Percentiles rank a stretch among this genome's conserved stretches.
Evolutionary conservation across 1,140 invertebrate species (phyloP).

Genomic region (Solen grandis): DNA sequence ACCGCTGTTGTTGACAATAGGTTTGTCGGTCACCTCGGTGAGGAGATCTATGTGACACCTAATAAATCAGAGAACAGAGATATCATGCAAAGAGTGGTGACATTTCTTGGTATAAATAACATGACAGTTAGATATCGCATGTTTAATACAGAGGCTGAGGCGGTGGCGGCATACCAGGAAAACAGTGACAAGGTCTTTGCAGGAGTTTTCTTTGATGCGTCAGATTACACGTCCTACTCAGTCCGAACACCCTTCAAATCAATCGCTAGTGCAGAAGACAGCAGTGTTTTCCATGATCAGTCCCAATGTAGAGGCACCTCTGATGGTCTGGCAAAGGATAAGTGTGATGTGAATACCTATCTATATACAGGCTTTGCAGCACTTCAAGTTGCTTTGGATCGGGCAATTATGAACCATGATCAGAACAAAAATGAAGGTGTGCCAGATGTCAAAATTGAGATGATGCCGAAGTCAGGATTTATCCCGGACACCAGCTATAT

Average conservation of each 20-base stretch:
- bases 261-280: not conserved
- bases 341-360: constrained; percentile 72
- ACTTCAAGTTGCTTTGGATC: constrained; percentile 70
- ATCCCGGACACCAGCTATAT: constrained; percentile 68
- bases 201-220: constrained; percentile 55
- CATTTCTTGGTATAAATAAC: constrained; percentile 33
- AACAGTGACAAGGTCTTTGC: constrained; percentile 11
- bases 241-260: constrained; percentile 39
- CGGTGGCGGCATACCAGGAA: constrained; percentile 48
- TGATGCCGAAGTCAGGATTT: constrained; percentile 72
- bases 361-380: constrained; percentile 68
- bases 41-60: constrained; percentile 46
- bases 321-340: constrained; percentile 18
- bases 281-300: constrained; percentile 35
- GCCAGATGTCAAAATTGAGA: constrained; percentile 59
- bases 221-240: constrained; percentile 46
- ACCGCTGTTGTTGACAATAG: constrained; percentile 29
- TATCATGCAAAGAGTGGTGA: constrained; percentile 47
- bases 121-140: constrained; percentile 3
- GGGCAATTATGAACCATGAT: constrained; percentile 56
- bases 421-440: constrained; percentile 6
- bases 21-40: constrained; percentile 1
- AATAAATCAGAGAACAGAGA: constrained; percentile 29
- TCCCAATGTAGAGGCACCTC: constrained; percentile 43
- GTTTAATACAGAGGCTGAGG: constrained; percentile 43